Conservation (phyloP, 2,888 invertebrate species). For the Ischnus inquisitorius region DNA sequence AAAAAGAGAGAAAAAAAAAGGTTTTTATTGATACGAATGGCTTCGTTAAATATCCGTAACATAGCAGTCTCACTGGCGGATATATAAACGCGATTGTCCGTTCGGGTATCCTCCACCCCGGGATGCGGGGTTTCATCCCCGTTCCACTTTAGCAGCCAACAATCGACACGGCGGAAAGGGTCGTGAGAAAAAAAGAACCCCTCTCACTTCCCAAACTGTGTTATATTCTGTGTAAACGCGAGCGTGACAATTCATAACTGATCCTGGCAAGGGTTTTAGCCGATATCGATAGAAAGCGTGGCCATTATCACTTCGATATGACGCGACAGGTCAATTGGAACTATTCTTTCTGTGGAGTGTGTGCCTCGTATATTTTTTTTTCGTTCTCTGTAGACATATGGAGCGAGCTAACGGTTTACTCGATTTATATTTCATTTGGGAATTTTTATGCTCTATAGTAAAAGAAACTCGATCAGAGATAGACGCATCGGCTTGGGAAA, state of each 20-base stretch:
- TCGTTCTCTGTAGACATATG: background rate
- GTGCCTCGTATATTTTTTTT: background rate
- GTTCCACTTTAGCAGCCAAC: background rate
- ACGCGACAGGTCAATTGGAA: conserved; percentile 32
- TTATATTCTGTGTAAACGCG: conserved; percentile 22
- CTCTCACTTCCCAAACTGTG: background rate
- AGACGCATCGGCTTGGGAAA: too few relatives aligned
- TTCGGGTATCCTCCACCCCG: background rate
- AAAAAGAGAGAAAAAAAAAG: conserved; percentile 13
- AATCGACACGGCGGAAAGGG: conserved; percentile 20
- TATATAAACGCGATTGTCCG: conserved; percentile 37
- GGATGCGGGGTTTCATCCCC: background rate
- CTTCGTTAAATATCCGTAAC: conserved; percentile 70
- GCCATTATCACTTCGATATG: conserved; percentile 3
- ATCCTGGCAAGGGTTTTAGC: conserved; percentile 36
- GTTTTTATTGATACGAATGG: conserved; percentile 71
- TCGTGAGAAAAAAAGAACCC: conserved; percentile 9
- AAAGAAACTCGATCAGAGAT: too few relatives aligned
- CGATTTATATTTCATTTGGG: conserved; percentile 11
- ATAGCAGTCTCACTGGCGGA: conserved; percentile 23
- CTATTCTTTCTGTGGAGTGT: background rate
- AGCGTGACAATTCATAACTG: conserved; percentile 41
- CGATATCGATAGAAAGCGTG: conserved; percentile 6
- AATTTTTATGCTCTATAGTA: background rate
- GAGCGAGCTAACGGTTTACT: too few relatives aligned